Conservation (phyloP, 2,888 invertebrate genomes). For the Dichetophora obliterata region DNA sequence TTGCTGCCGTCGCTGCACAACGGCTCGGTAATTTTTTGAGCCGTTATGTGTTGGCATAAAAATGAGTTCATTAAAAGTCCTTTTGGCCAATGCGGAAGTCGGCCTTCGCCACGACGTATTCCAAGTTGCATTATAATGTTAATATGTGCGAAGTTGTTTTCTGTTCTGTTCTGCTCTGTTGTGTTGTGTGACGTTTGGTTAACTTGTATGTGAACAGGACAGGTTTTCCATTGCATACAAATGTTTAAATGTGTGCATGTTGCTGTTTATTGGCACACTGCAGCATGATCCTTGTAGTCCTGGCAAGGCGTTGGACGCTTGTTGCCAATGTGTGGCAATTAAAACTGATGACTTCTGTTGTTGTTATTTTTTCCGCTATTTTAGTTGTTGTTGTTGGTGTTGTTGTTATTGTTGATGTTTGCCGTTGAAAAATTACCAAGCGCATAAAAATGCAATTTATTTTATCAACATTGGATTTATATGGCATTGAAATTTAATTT, state of each 20-base stretch:
- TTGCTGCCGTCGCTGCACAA: neutral
- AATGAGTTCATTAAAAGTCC: conserved; percentile 26
- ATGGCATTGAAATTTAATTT: conserved; percentile 19
- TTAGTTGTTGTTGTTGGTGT: neutral
- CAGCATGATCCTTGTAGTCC: neutral
- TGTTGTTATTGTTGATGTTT: neutral
- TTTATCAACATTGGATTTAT: neutral
- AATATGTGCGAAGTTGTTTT: neutral
- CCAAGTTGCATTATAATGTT: conserved; percentile 7
- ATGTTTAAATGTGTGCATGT: neutral
- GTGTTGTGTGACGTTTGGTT: too few species aligned
- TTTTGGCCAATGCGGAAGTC: neutral
- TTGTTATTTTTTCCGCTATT: neutral
- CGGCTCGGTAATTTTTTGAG: neutral
- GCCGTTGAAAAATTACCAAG: neutral
- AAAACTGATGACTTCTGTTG: conserved; percentile 1
- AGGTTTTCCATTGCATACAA: too few species aligned
- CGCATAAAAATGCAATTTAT: conserved; percentile 13
- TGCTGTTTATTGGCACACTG: neutral
- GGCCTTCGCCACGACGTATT: neutral
- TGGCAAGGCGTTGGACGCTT: neutral
- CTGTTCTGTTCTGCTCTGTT: neutral
- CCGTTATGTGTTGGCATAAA: conserved; percentile 3
- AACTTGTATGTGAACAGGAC: too few species aligned
- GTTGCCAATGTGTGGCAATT: conserved; percentile 16